These are phyloP conservation scores for Drosophila acutilabella DNA, from an alignment of 2,888 invertebrate species.

Conservation along the genomic window DNA sequence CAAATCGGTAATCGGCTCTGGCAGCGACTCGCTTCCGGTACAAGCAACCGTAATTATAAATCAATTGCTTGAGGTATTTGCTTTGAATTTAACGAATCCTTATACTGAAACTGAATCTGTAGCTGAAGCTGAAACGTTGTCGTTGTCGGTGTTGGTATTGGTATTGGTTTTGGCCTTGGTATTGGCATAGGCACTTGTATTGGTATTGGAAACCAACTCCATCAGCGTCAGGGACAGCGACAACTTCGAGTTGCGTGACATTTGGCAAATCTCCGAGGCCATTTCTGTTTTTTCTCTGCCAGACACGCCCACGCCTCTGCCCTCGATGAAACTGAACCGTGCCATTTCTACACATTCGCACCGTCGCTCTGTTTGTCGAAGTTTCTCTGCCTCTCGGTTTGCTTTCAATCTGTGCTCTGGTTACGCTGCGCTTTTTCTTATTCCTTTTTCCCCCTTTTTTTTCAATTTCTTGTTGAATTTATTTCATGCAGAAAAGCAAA, in stretches of 20 bases:
- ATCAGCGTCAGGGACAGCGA: slow-evolving; percentile 35
- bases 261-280: slow-evolving; percentile 69
- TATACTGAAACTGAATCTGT: slow-evolving; percentile 1
- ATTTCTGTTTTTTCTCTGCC: slow-evolving; percentile 31
- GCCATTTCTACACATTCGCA: slow-evolving; percentile 54
- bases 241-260: slow-evolving; percentile 70
- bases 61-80: slow-evolving; percentile 68
- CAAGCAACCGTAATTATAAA: slow-evolving; percentile 70
- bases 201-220: slow-evolving; percentile 28
- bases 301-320: slow-evolving; percentile 4
- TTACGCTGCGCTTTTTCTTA: slow-evolving; percentile 59
- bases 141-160: background rate
- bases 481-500: slow-evolving; percentile 71
- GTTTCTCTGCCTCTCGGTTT: slow-evolving; percentile 60
- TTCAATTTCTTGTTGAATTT: slow-evolving; percentile 74
- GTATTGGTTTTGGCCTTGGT: background rate
- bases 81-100: slow-evolving; percentile 47
- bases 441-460: slow-evolving; percentile 59
- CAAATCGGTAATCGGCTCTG: slow-evolving; percentile 58
- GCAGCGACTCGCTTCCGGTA: slow-evolving; percentile 51
- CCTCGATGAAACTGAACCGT: slow-evolving; percentile 36
- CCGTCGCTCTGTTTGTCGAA: slow-evolving; percentile 49
- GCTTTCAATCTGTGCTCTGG: slow-evolving; percentile 69
- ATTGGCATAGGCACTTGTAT: background rate
- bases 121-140: background rate